Evolutionary conservation across 2,888 invertebrate genomes (phyloP).

Genomic region (Dorcus parallelipipedus): DNA sequence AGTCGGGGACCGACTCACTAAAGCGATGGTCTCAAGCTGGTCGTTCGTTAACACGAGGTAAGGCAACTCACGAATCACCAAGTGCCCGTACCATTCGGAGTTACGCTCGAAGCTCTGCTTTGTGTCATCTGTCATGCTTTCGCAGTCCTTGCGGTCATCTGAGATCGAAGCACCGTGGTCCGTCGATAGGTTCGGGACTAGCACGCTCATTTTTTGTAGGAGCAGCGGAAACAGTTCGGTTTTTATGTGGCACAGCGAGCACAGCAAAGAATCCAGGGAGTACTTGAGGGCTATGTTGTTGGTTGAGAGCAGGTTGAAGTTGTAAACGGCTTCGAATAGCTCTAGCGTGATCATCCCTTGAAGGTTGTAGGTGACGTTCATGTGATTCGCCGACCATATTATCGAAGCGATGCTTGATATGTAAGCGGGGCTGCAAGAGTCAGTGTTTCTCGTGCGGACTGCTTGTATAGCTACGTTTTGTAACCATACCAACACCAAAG

Average conservation of each 20-base stretch:
- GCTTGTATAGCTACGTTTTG: slow-evolving; percentile 54
- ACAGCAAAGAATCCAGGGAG: slow-evolving; percentile 80
- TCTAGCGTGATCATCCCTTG: slow-evolving; percentile 68
- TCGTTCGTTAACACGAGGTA: slow-evolving; percentile 58
- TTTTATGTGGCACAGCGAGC: slow-evolving; percentile 81
- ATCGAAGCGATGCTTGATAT: slow-evolving; percentile 80
- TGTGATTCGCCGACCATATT: slow-evolving; percentile 69
- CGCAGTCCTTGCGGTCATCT: slow-evolving; percentile 56
- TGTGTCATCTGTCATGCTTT: slow-evolving; percentile 68
- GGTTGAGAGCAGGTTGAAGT: slow-evolving; percentile 71
- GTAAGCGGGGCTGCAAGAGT: slow-evolving; percentile 53
- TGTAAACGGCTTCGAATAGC: slow-evolving; percentile 72
- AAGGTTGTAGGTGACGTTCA: slow-evolving; percentile 61
- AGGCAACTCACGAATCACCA: slow-evolving; percentile 56
- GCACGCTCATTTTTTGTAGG: slow-evolving; percentile 68
- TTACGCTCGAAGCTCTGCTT: slow-evolving; percentile 54
- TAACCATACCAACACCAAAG: slow-evolving; percentile 73
- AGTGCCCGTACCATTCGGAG: slow-evolving; percentile 57
- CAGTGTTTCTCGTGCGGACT: slow-evolving; percentile 41
- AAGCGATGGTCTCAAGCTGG: slow-evolving; percentile 72
- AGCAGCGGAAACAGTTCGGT: slow-evolving; percentile 73
- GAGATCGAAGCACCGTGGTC: slow-evolving; percentile 56
- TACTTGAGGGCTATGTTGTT: slow-evolving; percentile 73
- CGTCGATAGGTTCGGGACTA: slow-evolving; percentile 52
- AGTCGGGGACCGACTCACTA: slow-evolving; percentile 76